Base-by-base conservation (phyloP, 2,888 invertebrate genomes). In the Drosophila testacea region DNA sequence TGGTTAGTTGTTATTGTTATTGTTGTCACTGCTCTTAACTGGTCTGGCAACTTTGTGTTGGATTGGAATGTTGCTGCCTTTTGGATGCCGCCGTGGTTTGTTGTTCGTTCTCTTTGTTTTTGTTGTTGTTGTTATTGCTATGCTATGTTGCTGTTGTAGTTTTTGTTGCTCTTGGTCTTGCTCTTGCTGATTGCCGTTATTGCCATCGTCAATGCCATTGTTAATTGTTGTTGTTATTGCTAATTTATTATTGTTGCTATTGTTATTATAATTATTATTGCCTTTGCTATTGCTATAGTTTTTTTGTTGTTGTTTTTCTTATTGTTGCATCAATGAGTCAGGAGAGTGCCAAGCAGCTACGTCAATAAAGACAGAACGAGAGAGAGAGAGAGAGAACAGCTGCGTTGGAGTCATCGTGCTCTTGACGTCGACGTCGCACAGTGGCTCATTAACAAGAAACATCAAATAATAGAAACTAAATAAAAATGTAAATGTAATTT, bases 21-120 rank as follows among this genome's bases (percentile, higher is more conserved):
- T 69, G 51, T 66, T 68, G 61, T 67, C 57, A 64, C 64, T 72
- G 74, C 47, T 79, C 52, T 78, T 84, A 84, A 87, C 88, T 82
- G 82, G 84, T 83, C 88, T 84, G 85, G 85, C 88, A 85, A 82
- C 82, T 83, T 83, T 85, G 73, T 68, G 54, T 63, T 36, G 54
- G 79, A 67, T 79, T 69, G 83, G 83, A 83, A 83, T 83, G 88
- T 85, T 86, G 86, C 73, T 88, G 80, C 74, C 81, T 85, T 79
- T 81, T 80, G 69, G 83, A 70, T 56, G 69, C 64, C 69, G 68
- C 55, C 47, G 41, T 38, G 39, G 44, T 30, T 54, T 39, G 9
- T 28, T 56, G 22, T 22, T 22, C 44, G 36, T 67, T 48, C 38
- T 59, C 57, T 56, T 16, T 34, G 61, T 11, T 34, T 34, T 52